These are phyloP conservation scores for Neoscelio sp. DNA, from an alignment of 2,888 invertebrate genomes.

Conservation along the genomic window DNA sequence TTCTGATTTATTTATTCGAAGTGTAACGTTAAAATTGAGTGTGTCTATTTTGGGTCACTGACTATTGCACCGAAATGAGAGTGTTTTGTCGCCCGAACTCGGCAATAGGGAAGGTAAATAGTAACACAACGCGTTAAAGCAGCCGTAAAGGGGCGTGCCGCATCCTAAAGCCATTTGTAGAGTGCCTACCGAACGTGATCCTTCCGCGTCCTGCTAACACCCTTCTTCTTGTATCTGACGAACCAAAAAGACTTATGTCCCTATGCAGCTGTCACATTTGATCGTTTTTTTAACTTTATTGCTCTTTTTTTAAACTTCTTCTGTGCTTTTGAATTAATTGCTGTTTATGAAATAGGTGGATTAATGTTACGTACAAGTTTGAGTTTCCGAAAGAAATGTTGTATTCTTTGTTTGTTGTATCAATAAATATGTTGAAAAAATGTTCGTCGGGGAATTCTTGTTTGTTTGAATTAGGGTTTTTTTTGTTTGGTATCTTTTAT, in stretches of 20 bases:
- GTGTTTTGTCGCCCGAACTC: slow-evolving; percentile 52
- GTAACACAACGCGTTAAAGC: slow-evolving; percentile 66
- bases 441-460: no score
- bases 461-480: no score
- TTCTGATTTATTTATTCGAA: slow-evolving; percentile 12
- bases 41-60: slow-evolving; percentile 59
- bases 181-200: slow-evolving; percentile 78
- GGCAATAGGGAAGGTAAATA: slow-evolving; percentile 71
- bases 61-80: slow-evolving; percentile 29
- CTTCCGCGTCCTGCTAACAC: slow-evolving; percentile 75
- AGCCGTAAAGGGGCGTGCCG: slow-evolving; percentile 81
- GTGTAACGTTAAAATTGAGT: slow-evolving; percentile 27
- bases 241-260: slow-evolving; percentile 67
- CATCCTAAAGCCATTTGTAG: slow-evolving; percentile 81
- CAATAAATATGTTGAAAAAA: no score
- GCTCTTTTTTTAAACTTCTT: slow-evolving; percentile 58
- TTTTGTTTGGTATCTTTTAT: no score
- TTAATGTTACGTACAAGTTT: no score
- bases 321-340: slow-evolving; percentile 41
- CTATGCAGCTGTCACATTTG: slow-evolving; percentile 71
- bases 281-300: slow-evolving; percentile 49
- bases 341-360: slow-evolving; percentile 8
- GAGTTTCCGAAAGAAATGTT: no score
- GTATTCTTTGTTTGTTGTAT: no score
- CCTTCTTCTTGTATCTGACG: slow-evolving; percentile 71